phyloP scores from a whole-genome alignment of 2,113 vertebrate species.

The Albula goreensis region DNA sequence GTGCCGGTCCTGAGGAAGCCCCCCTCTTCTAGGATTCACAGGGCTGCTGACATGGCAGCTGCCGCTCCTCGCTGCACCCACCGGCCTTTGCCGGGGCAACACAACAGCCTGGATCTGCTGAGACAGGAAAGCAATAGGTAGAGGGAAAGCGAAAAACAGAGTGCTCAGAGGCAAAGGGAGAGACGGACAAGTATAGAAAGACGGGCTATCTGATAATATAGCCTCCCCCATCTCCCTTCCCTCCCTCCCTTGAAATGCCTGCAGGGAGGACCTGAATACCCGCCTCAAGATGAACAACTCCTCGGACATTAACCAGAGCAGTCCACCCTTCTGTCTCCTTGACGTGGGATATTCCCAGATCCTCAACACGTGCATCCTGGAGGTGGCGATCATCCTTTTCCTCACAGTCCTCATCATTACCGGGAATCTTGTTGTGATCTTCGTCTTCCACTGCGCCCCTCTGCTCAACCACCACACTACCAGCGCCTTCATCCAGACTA shows the following conservation, averaged over 20 bases:
- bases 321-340: constrained; percentile 87
- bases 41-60: constrained; percentile 59
- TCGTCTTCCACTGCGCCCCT: constrained; percentile 98
- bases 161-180: neutral
- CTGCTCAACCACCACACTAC: constrained; percentile 94
- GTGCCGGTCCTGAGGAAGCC: constrained; percentile 13
- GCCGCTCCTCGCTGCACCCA: constrained; percentile 66
- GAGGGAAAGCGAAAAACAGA: neutral
- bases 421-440: constrained; percentile 94
- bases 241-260: constrained; percentile 15
- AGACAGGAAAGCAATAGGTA: constrained; percentile 15
- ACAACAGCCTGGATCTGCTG: constrained; percentile 3
- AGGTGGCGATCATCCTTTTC: constrained; percentile 88
- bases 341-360: constrained; percentile 83
- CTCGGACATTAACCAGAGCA: constrained; percentile 81
- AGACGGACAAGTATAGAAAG: neutral
- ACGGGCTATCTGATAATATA: neutral
- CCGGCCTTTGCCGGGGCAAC: constrained; percentile 34
- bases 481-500: constrained; percentile 97
- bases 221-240: neutral
- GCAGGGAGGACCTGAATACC: constrained; percentile 40
- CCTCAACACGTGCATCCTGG: constrained; percentile 87
- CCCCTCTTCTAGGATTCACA: neutral
- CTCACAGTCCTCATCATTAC: constrained; percentile 92
- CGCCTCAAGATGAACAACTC: constrained; percentile 91